Percentiles rank a stretch among this genome's conserved stretches.
phyloP scores from a whole-genome alignment of 2,797 vertebrate species.

The Esox lucius region DNA sequence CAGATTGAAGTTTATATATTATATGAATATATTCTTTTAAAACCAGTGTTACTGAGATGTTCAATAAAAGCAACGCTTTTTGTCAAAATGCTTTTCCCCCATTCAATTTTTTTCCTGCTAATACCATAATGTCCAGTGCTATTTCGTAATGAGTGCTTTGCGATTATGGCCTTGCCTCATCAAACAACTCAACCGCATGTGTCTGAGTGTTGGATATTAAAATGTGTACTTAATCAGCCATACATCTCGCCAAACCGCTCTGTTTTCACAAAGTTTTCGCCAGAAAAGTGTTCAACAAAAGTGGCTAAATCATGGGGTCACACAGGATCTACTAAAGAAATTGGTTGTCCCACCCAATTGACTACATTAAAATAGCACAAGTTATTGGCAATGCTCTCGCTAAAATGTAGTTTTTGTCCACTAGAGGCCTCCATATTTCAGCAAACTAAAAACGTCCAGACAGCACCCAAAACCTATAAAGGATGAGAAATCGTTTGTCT shows the following conservation, averaged over 20 bases:
- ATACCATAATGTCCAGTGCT: not conserved
- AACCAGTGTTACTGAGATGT: slow-evolving; percentile 33
- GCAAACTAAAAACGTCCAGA: not conserved
- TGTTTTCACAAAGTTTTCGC: too few relatives aligned
- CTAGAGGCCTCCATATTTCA: not conserved
- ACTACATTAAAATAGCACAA: too few relatives aligned
- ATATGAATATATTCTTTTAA: slow-evolving; percentile 23
- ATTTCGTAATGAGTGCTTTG: not conserved
- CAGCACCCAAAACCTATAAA: not conserved
- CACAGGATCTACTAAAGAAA: too few relatives aligned
- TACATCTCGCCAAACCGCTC: too few relatives aligned
- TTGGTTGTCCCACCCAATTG: too few relatives aligned
- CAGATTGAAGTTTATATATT: not conserved
- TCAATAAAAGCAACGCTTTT: slow-evolving; percentile 52
- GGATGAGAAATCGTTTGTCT: not conserved
- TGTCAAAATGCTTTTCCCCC: not conserved
- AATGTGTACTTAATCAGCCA: not conserved
- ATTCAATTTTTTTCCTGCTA: not conserved
- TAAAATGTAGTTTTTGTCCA: not conserved
- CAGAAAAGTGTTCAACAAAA: too few relatives aligned
- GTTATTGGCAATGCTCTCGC: too few relatives aligned
- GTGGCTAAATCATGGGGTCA: too few relatives aligned
- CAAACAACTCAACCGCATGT: too few relatives aligned
- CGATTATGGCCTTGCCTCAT: too few relatives aligned
- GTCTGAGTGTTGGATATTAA: too few relatives aligned